Percentiles rank a stretch among this genome's conserved stretches.
Evolutionary conservation across 1,140 invertebrate species (phyloP).

Genomic region (Tachypleus tridentatus): DNA sequence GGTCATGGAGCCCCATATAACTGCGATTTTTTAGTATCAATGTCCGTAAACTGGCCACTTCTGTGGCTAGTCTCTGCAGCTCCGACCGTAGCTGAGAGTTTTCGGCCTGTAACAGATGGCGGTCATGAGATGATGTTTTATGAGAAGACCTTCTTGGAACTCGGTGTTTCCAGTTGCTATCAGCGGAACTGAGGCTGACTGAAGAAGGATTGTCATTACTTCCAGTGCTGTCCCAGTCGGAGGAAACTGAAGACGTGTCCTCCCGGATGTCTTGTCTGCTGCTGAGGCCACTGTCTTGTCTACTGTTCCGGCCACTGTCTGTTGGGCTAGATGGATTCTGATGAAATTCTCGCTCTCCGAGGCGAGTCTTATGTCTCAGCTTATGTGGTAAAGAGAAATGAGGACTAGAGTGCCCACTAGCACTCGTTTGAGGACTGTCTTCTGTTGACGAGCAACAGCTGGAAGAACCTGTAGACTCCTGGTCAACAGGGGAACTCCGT

Average conservation of each 20-base stretch:
- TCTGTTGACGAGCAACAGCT: background rate
- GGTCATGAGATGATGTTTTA: background rate
- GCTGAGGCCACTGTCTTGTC: slow-evolving; percentile 16
- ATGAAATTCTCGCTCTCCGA: slow-evolving; percentile 39
- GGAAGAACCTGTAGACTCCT: background rate
- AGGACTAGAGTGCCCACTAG: slow-evolving; percentile 12
- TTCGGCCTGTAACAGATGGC: slow-evolving; percentile 37
- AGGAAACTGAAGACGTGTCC: background rate
- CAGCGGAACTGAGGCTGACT: background rate
- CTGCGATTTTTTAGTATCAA: slow-evolving; percentile 30
- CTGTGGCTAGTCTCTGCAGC: slow-evolving; percentile 71
- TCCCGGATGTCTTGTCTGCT: slow-evolving; percentile 3
- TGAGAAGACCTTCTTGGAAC: background rate
- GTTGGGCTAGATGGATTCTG: background rate
- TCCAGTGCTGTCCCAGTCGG: background rate
- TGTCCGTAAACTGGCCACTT: slow-evolving; percentile 74
- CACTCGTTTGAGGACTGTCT: background rate
- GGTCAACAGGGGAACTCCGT: background rate
- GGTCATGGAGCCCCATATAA: too few relatives aligned
- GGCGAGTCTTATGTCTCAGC: slow-evolving; percentile 77
- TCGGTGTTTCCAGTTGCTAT: background rate
- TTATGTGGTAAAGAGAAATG: slow-evolving; percentile 60
- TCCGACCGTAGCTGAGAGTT: slow-evolving; percentile 63
- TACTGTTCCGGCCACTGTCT: background rate
- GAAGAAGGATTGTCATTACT: background rate